Conservation (phyloP, 2,797 vertebrate genomes). For the Atherinosoma microstoma region DNA sequence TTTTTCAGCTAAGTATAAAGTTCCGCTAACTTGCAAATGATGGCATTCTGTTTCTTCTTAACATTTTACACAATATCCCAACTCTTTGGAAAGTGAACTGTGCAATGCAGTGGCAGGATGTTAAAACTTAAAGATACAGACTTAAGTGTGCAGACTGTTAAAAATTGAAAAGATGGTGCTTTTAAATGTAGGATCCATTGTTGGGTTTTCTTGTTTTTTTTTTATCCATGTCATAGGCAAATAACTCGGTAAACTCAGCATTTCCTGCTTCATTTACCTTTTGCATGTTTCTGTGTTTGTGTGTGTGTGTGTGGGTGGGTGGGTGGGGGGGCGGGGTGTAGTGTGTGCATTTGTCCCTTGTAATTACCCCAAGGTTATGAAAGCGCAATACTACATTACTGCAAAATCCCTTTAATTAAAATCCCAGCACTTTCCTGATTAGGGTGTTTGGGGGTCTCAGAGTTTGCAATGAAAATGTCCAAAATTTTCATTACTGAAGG, state of each 20-base stretch:
- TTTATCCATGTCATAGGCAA: not conserved
- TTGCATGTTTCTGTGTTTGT: not conserved
- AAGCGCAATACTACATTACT: slow-evolving; percentile 25
- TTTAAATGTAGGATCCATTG: slow-evolving; percentile 3
- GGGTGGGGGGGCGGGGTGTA: no score
- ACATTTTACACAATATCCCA: slow-evolving; percentile 2
- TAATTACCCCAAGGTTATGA: slow-evolving; percentile 1
- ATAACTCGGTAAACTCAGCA: slow-evolving; percentile 1
- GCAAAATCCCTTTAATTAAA: slow-evolving; percentile 40
- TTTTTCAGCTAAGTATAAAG: not conserved
- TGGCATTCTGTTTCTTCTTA: not conserved
- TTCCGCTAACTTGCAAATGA: not conserved
- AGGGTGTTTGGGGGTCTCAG: not conserved
- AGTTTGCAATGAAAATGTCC: slow-evolving; percentile 14
- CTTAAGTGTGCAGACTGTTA: not conserved
- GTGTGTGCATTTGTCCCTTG: not conserved
- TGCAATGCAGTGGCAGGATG: not conserved
- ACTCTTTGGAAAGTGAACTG: not conserved
- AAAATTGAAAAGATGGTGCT: slow-evolving; percentile 1
- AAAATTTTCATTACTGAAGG: slow-evolving; percentile 10
- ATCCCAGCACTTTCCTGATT: not conserved
- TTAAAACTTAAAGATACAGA: not conserved
- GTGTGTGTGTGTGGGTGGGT: no score
- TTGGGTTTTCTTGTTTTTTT: slow-evolving; percentile 11
- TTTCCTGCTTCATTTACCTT: slow-evolving; percentile 8